Conservation (phyloP, 2,888 invertebrate genomes). For the Ochlodes sylvanus region DNA sequence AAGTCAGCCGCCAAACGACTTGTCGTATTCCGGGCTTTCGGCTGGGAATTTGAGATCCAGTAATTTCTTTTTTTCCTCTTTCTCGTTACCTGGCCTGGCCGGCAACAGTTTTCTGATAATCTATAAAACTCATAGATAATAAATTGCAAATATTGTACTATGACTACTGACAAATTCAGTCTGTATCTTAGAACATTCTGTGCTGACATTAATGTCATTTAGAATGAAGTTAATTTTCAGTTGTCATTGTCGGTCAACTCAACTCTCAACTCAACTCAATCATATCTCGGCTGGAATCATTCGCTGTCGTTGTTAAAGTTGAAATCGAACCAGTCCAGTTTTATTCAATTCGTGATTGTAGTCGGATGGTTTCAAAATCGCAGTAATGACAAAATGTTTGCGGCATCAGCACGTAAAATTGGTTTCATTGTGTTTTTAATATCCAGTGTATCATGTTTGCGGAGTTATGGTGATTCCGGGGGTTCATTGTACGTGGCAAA, state of each 20-base stretch:
- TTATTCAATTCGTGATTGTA: conserved; percentile 57
- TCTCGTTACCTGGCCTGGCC: too few species aligned
- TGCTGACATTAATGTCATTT: not conserved
- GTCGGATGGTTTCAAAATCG: conserved; percentile 57
- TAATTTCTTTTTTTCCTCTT: too few species aligned
- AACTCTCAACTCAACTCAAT: too few species aligned
- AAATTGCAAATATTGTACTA: too few species aligned
- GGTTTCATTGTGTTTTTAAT: conserved; percentile 62
- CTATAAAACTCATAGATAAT: too few species aligned
- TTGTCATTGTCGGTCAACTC: conserved; percentile 30
- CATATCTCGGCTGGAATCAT: conserved; percentile 32
- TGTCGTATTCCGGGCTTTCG: too few species aligned
- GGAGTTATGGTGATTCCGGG: conserved; percentile 61
- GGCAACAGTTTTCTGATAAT: too few species aligned
- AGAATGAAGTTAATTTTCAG: too few species aligned
- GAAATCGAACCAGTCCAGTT: conserved; percentile 57
- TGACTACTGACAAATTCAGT: not conserved
- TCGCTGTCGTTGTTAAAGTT: conserved; percentile 39
- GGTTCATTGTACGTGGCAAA: conserved; percentile 71
- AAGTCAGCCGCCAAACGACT: too few species aligned
- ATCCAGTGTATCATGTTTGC: conserved; percentile 58
- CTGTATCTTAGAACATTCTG: not conserved
- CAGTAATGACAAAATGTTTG: conserved; percentile 81
- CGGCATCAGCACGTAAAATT: conserved; percentile 65
- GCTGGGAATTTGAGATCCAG: too few species aligned